These are phyloP conservation scores for Channa maculata DNA, from an alignment of 2,113 vertebrate species.

Conservation along the genomic window DNA sequence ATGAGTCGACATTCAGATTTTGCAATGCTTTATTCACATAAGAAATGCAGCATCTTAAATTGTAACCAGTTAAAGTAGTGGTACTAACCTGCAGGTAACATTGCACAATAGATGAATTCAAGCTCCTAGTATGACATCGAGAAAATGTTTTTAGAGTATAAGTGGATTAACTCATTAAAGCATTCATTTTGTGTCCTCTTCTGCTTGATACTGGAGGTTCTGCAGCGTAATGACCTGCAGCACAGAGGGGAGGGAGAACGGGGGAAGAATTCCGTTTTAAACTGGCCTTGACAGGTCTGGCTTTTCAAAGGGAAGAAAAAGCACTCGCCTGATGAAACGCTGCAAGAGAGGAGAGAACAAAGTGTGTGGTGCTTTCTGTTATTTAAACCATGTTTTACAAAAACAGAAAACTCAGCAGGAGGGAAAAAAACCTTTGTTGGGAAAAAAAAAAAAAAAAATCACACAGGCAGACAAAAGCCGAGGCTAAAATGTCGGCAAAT, in stretches of 20 bases:
- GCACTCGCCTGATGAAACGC: constrained; percentile 62
- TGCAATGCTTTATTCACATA: background rate
- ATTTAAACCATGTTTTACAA: constrained; percentile 44
- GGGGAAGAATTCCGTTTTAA: constrained; percentile 58
- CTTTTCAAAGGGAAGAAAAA: constrained; percentile 61
- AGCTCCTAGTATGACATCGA: constrained; percentile 1
- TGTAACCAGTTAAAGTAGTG: background rate
- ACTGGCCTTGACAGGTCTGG: constrained; percentile 67
- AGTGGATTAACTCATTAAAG: constrained; percentile 34
- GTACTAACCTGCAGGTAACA: background rate
- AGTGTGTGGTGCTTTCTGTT: constrained; percentile 12
- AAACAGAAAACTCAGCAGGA: constrained; percentile 43
- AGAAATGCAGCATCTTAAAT: background rate
- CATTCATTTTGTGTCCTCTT: constrained; percentile 35
- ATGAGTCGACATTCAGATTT: background rate
- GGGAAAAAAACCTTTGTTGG: background rate
- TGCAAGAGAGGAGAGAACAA: constrained; percentile 40
- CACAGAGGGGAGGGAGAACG: constrained; percentile 28
- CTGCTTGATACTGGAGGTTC: constrained; percentile 35
- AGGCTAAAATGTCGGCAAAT: constrained; percentile 21
- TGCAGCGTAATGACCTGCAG: constrained; percentile 47
- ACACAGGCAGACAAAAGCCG: background rate
- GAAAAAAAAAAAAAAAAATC: background rate
- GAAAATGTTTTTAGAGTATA: constrained; percentile 5
- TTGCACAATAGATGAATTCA: constrained; percentile 7